Evolutionary conservation across 2,797 vertebrate genomes (phyloP).

Genomic region (Clarias laeviceps): DNA sequence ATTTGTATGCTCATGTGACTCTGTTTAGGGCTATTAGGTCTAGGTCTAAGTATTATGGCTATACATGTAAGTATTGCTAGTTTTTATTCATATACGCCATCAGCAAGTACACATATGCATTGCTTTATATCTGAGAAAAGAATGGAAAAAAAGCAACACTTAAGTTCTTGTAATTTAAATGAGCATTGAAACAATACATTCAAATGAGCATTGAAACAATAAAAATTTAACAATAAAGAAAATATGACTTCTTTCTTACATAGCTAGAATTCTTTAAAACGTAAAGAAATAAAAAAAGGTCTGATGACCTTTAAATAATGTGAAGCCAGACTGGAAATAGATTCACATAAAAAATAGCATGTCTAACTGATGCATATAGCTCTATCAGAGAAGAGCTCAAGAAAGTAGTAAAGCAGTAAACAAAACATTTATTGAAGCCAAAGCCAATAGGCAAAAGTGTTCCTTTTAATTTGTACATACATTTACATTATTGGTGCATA

Average conservation of each 20-base stretch:
- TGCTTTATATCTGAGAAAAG: conserved; percentile 49
- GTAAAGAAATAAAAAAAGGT: neutral
- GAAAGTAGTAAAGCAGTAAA: neutral
- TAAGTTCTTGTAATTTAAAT: conserved; percentile 57
- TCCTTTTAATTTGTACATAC: conserved; percentile 20
- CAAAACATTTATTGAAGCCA: neutral
- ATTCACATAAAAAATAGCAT: neutral
- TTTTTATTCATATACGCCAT: conserved; percentile 59
- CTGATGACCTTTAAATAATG: neutral
- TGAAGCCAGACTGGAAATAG: neutral
- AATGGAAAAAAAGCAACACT: conserved; percentile 1
- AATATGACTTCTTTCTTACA: conserved; percentile 8
- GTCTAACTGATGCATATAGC: neutral
- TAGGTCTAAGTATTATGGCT: conserved; percentile 43
- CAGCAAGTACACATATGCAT: conserved; percentile 42
- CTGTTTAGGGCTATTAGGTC: conserved; percentile 49
- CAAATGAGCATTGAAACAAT: neutral
- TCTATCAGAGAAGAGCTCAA: neutral
- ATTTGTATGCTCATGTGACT: conserved; percentile 69
- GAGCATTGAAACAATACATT: conserved; percentile 67
- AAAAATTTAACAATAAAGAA: neutral
- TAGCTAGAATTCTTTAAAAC: neutral
- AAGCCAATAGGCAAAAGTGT: neutral
- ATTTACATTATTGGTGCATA: conserved; percentile 4
- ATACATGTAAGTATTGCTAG: conserved; percentile 58